A percentile compares a stretch with the other conserved stretches of the same genome.
phyloP scores from a whole-genome alignment of 2,113 vertebrate genomes.

The Calyptomena viridis region DNA sequence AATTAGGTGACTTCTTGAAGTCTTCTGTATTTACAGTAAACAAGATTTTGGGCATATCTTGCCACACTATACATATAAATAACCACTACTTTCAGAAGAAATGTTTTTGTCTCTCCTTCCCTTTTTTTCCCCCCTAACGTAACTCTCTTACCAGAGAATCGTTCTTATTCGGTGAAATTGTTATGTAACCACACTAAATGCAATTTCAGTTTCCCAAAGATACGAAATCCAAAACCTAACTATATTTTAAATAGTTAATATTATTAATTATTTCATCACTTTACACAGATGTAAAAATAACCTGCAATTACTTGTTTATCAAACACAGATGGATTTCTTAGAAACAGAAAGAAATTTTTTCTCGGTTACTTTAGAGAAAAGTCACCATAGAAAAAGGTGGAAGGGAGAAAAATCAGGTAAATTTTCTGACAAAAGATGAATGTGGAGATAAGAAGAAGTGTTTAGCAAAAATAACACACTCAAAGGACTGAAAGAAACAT shows the following conservation, averaged over 20 bases:
- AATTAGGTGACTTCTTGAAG: background rate
- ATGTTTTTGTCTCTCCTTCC: background rate
- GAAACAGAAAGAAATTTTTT: background rate
- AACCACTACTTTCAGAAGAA: background rate
- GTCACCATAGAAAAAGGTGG: background rate
- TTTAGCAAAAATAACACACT: background rate
- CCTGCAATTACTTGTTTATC: background rate
- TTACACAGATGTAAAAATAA: background rate
- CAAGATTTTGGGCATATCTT: rapidly evolving
- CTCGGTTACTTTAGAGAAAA: background rate
- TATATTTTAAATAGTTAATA: background rate
- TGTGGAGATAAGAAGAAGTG: background rate
- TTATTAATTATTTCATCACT: background rate
- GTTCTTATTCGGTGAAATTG: background rate
- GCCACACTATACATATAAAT: background rate
- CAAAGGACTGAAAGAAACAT: background rate
- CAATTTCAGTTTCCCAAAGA: background rate
- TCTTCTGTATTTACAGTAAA: background rate
- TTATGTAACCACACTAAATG: background rate
- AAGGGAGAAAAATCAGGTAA: background rate
- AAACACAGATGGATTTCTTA: slow-evolving; percentile 1
- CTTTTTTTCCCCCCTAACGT: rapidly evolving
- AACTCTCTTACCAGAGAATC: background rate
- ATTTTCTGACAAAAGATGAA: background rate
- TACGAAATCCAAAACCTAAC: background rate